These are phyloP conservation scores for Parambassis ranga DNA, from an alignment of 2,797 vertebrate genomes.

Conservation along the genomic window DNA sequence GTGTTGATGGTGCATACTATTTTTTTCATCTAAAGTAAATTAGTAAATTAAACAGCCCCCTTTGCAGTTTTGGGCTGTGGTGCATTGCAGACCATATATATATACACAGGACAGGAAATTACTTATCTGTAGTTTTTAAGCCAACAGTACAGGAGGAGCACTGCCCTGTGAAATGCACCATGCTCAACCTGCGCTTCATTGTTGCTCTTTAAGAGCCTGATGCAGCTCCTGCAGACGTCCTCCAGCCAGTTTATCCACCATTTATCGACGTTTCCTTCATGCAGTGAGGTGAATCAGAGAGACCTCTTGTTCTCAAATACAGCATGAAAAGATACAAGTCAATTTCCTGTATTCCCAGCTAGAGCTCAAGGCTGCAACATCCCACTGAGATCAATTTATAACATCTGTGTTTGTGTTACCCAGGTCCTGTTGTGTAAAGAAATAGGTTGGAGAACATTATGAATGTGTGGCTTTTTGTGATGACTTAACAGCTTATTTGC, in stretches of 20 bases:
- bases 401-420: constrained; percentile 43
- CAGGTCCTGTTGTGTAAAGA: constrained; percentile 10
- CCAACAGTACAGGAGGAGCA: not conserved
- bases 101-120: constrained; percentile 24
- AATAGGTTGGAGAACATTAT: not conserved
- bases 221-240: constrained; percentile 36
- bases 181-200: not conserved
- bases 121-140: constrained; percentile 37
- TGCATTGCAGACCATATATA: constrained; percentile 53
- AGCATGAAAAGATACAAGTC: constrained; percentile 67
- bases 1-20: not conserved
- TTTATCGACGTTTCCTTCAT: constrained; percentile 60
- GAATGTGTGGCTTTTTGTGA: constrained; percentile 5
- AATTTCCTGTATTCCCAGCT: constrained; percentile 52
- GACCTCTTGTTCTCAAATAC: constrained; percentile 60
- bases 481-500: constrained; percentile 13
- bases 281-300: constrained; percentile 59
- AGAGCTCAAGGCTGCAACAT: constrained; percentile 39
- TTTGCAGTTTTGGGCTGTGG: constrained; percentile 6
- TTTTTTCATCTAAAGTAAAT: not conserved
- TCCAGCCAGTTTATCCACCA: constrained; percentile 61
- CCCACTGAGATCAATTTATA: constrained; percentile 51
- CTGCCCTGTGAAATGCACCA: not conserved
- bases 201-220: constrained; percentile 24
- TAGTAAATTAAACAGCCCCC: not conserved